Evolutionary conservation across 2,797 vertebrate species (phyloP), one percentile per base, ranked within the genome.

Genomic region (Emys orbicularis): DNA sequence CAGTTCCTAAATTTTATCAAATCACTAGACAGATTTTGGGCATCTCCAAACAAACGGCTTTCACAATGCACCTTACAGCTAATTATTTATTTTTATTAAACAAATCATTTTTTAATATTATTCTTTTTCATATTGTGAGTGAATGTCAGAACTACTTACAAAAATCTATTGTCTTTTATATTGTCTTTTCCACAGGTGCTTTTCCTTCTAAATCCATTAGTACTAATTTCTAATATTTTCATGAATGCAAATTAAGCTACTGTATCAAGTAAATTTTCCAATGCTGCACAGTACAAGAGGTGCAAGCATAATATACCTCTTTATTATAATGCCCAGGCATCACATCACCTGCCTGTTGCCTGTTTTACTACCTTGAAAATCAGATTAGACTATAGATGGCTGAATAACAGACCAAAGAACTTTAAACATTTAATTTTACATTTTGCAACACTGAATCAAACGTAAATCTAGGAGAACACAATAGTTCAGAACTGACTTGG

Each of bases 131-230:
- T 44, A 41, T 77, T 94, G 19, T 74, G 89, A 92, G 93, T 80
- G 90, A 95, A 79, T 90, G 88, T 47, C 85, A 90, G 19, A 92
- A 54, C 91, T 65, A 79, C 81, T 95, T 15, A 19, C n/a, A 72
- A 44, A 82, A 13, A 86, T 68, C 77, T 76, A 83, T 53, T n/a
- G 84, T 50, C 49, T 41, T 50, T 86, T 84, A 86, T 31, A 81
- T 12, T 2, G 2, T 6, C 74, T 56, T 89, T 50, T 94, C 90
- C 80, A 23, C 13, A 87, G 57, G 54, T 72, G 27, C 53, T 86
- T 95, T 80, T 82, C 94, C 72, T 90, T 49, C 47, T 89, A 88
- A 85, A 89, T 54, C 19, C 6, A 11, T 90, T 90, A 84, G 59
- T 77, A 68, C 5, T 61, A 80, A 59, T 95, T 96, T 81, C 65